A percentile compares a stretch with the other conserved stretches of the same genome.
Conservation (phyloP, 2,888 invertebrate species). For the Aleiodes alternator region DNA sequence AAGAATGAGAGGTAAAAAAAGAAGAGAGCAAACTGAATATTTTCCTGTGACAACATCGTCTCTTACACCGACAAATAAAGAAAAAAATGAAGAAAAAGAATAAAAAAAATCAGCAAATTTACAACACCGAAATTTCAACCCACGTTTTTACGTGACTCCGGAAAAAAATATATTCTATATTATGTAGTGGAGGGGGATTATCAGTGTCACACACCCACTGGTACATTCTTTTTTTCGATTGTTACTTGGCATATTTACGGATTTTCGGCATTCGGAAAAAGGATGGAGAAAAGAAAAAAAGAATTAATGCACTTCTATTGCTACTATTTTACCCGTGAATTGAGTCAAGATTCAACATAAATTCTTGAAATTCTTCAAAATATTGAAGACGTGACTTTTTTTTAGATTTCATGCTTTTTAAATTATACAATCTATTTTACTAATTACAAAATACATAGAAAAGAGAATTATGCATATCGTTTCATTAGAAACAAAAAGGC, state of each 20-base stretch:
- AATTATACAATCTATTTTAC: too few species aligned
- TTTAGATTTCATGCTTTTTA: too few species aligned
- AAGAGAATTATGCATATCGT: too few species aligned
- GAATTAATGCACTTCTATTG: conserved; percentile 6
- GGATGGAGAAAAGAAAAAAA: conserved; percentile 1
- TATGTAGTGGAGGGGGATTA: conserved; percentile 51
- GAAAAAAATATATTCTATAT: conserved; percentile 45
- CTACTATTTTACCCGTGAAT: too few species aligned
- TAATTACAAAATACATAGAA: too few species aligned
- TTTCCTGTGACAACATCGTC: conserved; percentile 14
- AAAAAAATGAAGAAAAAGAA: conserved; percentile 8
- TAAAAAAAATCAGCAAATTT: conserved; percentile 47
- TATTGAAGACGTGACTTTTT: too few species aligned
- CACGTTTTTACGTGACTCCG: conserved; percentile 47
- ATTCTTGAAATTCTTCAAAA: too few species aligned
- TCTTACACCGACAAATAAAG: conserved; percentile 1
- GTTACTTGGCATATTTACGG: conserved; percentile 30
- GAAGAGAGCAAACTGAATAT: conserved; percentile 14
- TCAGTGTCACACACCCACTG: conserved; percentile 52
- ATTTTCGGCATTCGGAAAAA: conserved; percentile 25
- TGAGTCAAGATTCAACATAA: too few species aligned
- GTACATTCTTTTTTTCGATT: conserved; percentile 36
- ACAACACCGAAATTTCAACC: conserved; percentile 49
- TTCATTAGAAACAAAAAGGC: too few species aligned
- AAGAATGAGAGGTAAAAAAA: conserved; percentile 29